phyloP scores from a whole-genome alignment of 2,888 invertebrate genomes.

The Metellina segmentata region DNA sequence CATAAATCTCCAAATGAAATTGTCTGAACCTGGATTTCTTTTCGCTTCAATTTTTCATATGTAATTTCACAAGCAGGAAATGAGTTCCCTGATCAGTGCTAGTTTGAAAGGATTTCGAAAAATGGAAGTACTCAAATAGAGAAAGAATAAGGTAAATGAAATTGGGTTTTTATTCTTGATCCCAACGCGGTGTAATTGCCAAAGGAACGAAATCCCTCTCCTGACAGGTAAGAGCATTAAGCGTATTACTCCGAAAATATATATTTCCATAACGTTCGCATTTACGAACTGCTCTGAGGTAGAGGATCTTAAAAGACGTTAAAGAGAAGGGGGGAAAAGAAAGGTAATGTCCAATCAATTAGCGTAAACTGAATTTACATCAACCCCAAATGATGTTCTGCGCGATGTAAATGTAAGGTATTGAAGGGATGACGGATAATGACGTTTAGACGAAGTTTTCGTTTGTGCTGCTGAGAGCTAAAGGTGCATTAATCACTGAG shows the following conservation, averaged over 20 bases:
- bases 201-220: background rate
- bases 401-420: background rate
- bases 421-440: slow-evolving; percentile 23
- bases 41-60: background rate
- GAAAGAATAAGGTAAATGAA: background rate
- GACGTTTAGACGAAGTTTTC: slow-evolving; percentile 17
- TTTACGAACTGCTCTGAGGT: background rate
- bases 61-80: background rate
- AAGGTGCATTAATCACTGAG: slow-evolving; percentile 27
- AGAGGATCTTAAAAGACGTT: background rate
- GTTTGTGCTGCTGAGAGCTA: background rate
- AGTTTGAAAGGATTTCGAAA: background rate
- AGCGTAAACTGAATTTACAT: slow-evolving; percentile 39
- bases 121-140: background rate
- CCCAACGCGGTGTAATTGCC: background rate
- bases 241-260: background rate
- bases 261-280: background rate
- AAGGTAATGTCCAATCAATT: slow-evolving; percentile 40
- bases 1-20: background rate
- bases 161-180: background rate
- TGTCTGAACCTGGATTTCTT: background rate
- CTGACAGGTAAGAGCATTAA: background rate
- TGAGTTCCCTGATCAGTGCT: background rate
- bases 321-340: background rate
- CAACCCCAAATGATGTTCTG: slow-evolving; percentile 37